Evolutionary conservation across 2,797 vertebrate species (phyloP), one percentile per base, ranked within the genome.

Genomic region (Taeniopygia guttata): DNA sequence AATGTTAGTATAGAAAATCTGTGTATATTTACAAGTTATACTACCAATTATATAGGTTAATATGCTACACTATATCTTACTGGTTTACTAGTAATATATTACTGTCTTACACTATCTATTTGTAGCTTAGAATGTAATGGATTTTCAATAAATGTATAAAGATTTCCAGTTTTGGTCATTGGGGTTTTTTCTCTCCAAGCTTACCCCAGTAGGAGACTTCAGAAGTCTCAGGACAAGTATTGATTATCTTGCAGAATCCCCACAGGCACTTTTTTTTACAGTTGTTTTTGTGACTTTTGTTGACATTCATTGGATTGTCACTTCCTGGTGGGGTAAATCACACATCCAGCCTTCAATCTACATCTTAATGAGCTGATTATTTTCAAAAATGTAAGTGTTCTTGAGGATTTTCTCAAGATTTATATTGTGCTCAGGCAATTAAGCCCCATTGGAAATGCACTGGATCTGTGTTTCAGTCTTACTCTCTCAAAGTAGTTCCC

Each of bases 121-220:
- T 63, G 19, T 52, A 34, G 16, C 15, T 27, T 82, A 26, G 17
- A 76, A 30, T 34, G 11, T 69, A 6, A 48, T 36, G 29, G 80
- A 51, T 80, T 76, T 91, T 68, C 55, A 84, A 30, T 48, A 81
- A 66, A 73, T 54, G 2, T 38, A 54, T 36, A 36, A 81, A n/a
- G 30, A 78, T 66, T 81, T 81, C 20, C 14, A 38, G 5, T 27
- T 62, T 66, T 70, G 22, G 13, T 46, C 4, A 38, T 3, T 76
- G 25, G 0, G 9, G 0, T 1, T 21, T 45, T 46, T 6, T 5
- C 9, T 11, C 6, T 45, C 11, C 3, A 3, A 45, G 5, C 6
- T 7, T 34, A 10, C 5, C 12, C 8, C 15, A 46, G 16, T 18
- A 46, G 59, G 48, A 74, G 25, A 73, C 26, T 45, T 60, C 25